phyloP scores from a whole-genome alignment of 2,888 invertebrate species.

The Stenodema calcarata region DNA sequence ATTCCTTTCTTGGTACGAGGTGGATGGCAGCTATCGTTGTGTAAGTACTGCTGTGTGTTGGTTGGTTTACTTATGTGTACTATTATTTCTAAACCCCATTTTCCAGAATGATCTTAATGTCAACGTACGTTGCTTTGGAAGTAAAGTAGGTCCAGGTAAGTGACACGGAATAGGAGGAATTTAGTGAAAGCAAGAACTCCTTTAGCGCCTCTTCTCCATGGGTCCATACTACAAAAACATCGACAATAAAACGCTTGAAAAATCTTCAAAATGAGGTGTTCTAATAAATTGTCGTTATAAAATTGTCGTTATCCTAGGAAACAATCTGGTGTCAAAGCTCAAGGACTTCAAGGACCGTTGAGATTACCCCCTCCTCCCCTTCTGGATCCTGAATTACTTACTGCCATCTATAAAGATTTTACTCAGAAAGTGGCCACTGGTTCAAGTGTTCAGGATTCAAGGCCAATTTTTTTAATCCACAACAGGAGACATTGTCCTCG shows the following conservation, averaged over 20 bases:
- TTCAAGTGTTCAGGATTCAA: too few species aligned
- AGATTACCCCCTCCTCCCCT: too few species aligned
- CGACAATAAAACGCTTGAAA: background rate
- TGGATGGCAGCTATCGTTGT: background rate
- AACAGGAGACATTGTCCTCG: too few species aligned
- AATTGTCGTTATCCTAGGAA: too few species aligned
- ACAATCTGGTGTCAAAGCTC: too few species aligned
- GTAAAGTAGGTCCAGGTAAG: background rate
- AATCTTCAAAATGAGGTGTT: too few species aligned
- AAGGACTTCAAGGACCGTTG: too few species aligned
- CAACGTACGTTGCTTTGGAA: background rate
- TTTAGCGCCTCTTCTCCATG: background rate
- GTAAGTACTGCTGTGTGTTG: background rate
- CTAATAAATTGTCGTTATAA: too few species aligned
- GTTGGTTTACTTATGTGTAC: background rate
- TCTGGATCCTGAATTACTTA: too few species aligned
- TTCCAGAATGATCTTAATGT: background rate
- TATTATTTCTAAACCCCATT: background rate
- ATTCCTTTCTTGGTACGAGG: background rate
- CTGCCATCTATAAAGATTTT: too few species aligned
- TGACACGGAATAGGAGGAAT: background rate
- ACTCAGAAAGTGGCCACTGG: too few species aligned
- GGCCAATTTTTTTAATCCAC: too few species aligned
- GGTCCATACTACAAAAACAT: background rate
- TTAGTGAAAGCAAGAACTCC: background rate